Conservation (phyloP, 2,113 vertebrate species). For the Mastomys natalensis region DNA sequence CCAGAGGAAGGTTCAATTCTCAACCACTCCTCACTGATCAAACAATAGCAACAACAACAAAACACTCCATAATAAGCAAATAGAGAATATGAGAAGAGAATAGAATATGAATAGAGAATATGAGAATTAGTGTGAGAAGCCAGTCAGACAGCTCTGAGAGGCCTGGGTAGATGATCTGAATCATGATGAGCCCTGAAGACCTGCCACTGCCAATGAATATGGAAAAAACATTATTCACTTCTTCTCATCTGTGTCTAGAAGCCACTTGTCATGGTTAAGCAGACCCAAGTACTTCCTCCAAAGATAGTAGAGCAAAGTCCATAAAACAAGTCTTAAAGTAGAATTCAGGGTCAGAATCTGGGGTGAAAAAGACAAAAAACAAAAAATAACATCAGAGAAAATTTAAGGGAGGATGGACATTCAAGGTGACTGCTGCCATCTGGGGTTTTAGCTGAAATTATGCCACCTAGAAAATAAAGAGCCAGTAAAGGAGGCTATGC, state of each 20-base stretch:
- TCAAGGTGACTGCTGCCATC: not conserved
- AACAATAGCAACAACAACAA: not conserved
- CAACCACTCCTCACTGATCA: not conserved
- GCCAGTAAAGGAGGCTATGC: not conserved
- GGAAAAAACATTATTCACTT: not conserved
- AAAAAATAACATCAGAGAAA: not conserved
- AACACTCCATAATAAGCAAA: slow-evolving; percentile 17
- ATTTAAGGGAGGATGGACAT: not conserved
- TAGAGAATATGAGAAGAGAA: slow-evolving; percentile 12
- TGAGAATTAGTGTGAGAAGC: not conserved
- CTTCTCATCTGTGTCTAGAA: not conserved
- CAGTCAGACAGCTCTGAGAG: not conserved
- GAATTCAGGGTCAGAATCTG: slow-evolving; percentile 13
- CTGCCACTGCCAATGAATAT: not conserved
- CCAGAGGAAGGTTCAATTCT: slow-evolving; percentile 40
- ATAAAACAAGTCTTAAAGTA: slow-evolving; percentile 37
- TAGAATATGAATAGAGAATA: slow-evolving; percentile 22
- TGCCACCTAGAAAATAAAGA: not conserved
- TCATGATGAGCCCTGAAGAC: slow-evolving; percentile 1
- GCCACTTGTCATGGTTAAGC: not conserved
- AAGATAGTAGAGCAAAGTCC: not conserved
- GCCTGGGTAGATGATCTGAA: not conserved
- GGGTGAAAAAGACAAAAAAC: not conserved
- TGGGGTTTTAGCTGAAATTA: not conserved
- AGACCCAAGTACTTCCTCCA: not conserved